A percentile compares a stretch with the other conserved stretches of the same genome.
Evolutionary conservation across 2,888 invertebrate species (phyloP).

Genomic region (Eupeodes luniger): DNA sequence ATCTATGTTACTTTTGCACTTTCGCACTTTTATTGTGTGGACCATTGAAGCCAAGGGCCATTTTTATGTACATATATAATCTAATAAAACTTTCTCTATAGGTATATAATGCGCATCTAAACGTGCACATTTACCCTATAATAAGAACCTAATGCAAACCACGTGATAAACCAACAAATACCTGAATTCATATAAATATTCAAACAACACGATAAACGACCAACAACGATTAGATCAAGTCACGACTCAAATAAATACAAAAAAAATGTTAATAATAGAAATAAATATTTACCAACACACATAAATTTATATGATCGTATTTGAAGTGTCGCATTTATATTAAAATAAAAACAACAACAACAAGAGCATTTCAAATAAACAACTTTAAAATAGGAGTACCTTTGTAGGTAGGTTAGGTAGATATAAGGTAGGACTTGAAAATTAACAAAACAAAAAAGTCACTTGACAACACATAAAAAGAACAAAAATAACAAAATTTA

Average conservation of each 20-base stretch:
- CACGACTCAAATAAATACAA: conserved; percentile 60
- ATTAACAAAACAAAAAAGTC: conserved; percentile 29
- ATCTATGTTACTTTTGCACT: too few relatives aligned
- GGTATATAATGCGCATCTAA: neutral
- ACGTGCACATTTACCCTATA: conserved; percentile 22
- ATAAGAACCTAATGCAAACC: conserved; percentile 29
- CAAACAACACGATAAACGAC: conserved; percentile 55
- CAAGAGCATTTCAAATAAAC: neutral
- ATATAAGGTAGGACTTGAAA: neutral
- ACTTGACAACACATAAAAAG: conserved; percentile 51
- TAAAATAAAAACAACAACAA: conserved; percentile 3
- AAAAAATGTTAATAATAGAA: conserved; percentile 50
- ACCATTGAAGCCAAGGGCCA: too few relatives aligned
- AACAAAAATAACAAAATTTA: conserved; percentile 4
- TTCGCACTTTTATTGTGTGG: too few relatives aligned
- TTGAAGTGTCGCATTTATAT: conserved; percentile 33
- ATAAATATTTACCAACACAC: conserved; percentile 60
- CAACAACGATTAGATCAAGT: conserved; percentile 68
- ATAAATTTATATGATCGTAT: neutral
- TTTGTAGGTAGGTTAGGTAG: neutral
- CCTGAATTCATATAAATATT: conserved; percentile 14
- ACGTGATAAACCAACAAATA: conserved; percentile 35
- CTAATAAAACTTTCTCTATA: neutral
- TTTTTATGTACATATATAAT: too few relatives aligned
- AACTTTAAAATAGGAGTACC: conserved; percentile 11